Evolutionary conservation across 1,140 invertebrate species (phyloP).

Genomic region (Drosophila subobscura): DNA sequence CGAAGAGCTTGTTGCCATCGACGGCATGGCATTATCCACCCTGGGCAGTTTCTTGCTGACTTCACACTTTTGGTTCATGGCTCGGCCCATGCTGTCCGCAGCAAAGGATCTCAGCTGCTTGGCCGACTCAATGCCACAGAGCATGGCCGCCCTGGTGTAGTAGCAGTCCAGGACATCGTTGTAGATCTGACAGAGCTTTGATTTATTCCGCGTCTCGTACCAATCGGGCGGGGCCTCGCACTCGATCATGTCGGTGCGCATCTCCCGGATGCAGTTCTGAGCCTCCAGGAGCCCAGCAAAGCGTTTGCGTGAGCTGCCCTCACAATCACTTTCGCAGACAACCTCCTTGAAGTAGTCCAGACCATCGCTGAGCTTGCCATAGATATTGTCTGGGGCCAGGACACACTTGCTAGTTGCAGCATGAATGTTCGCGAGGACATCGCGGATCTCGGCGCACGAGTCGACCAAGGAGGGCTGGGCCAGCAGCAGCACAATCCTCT

Average conservation of each 20-base stretch:
- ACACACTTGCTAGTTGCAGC: slow-evolving; percentile 40
- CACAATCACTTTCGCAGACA: slow-evolving; percentile 47
- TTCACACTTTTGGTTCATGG: slow-evolving; percentile 46
- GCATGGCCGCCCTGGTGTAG: slow-evolving; percentile 65
- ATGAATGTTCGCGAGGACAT: slow-evolving; percentile 55
- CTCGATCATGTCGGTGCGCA: slow-evolving; percentile 76
- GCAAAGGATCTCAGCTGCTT: slow-evolving; percentile 66
- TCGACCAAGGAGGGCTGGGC: slow-evolving; percentile 48
- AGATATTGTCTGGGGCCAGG: slow-evolving; percentile 63
- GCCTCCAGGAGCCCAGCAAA: slow-evolving; percentile 47
- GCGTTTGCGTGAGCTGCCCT: slow-evolving; percentile 51
- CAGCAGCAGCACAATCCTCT: slow-evolving; percentile 70
- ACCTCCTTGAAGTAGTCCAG: slow-evolving; percentile 56
- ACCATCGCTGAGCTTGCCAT: slow-evolving; percentile 53
- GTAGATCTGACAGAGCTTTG: slow-evolving; percentile 54
- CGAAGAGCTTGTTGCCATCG: neutral
- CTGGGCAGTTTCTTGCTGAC: slow-evolving; percentile 43
- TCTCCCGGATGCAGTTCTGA: slow-evolving; percentile 62
- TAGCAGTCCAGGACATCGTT: slow-evolving; percentile 76
- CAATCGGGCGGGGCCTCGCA: slow-evolving; percentile 78
- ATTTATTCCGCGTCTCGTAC: slow-evolving; percentile 66
- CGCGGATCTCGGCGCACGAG: slow-evolving; percentile 52
- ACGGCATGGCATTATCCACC: slow-evolving; percentile 61
- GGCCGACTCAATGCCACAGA: slow-evolving; percentile 69
- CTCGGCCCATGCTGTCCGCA: slow-evolving; percentile 56